phyloP scores from a whole-genome alignment of 1,140 invertebrate species.

The Lasaia peninsularis region DNA sequence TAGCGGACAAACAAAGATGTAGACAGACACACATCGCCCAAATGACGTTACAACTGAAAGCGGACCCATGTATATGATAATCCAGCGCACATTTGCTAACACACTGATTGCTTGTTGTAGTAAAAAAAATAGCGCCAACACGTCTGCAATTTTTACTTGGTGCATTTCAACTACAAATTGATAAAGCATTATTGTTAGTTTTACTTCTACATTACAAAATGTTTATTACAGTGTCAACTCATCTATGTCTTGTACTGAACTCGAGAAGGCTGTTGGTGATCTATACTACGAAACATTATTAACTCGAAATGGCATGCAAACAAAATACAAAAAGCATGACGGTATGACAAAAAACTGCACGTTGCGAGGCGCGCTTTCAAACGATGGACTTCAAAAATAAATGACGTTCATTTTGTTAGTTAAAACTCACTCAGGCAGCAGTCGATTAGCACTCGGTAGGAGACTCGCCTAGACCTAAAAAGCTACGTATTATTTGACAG shows the following conservation, averaged over 20 bases:
- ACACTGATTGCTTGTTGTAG: constrained; percentile 63
- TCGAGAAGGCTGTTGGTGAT: constrained; percentile 2
- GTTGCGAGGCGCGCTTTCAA: constrained; percentile 21
- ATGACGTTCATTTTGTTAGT: constrained; percentile 65
- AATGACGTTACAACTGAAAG: constrained; percentile 79
- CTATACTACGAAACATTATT: constrained; percentile 42
- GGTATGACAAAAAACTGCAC: constrained; percentile 40
- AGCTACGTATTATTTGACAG: constrained; percentile 49
- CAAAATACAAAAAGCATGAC: constrained; percentile 70
- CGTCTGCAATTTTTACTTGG: constrained; percentile 36
- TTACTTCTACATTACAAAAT: constrained; percentile 43
- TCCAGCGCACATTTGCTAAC: constrained; percentile 63
- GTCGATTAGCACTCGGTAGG: constrained; percentile 67
- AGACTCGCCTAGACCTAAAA: constrained; percentile 42
- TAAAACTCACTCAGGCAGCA: constrained; percentile 75
- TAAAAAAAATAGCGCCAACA: constrained; percentile 72
- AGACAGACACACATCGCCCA: constrained; percentile 72
- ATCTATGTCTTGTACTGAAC: constrained; percentile 17
- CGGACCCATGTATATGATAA: constrained; percentile 50
- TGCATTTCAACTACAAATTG: constrained; percentile 37
- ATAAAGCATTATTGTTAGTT: constrained; percentile 64
- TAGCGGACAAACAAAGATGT: constrained; percentile 81
- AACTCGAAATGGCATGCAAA: constrained; percentile 66
- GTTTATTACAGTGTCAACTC: constrained; percentile 48
- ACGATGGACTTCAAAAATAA: constrained; percentile 76